Evolutionary conservation across 2,797 vertebrate genomes (phyloP).

Genomic region (Rhinophrynus dorsalis): DNA sequence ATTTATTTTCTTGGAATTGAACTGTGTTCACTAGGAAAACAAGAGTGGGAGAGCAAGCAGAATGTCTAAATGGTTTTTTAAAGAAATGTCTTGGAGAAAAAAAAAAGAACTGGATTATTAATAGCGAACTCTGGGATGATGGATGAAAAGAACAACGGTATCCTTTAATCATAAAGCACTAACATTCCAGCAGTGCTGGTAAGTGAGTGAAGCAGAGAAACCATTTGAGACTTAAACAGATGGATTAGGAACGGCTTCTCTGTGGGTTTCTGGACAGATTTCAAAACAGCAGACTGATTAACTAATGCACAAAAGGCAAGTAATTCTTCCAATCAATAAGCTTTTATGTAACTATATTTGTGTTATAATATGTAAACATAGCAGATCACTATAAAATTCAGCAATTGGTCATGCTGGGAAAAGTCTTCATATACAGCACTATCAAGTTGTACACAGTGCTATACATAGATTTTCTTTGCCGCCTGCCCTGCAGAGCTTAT

Average conservation of each 20-base stretch:
- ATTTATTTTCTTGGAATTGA: conserved; percentile 50
- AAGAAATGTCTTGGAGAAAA: conserved; percentile 33
- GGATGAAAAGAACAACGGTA: conserved; percentile 65
- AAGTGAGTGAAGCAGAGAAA: conserved; percentile 62
- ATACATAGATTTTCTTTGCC: no score
- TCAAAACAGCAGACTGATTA: conserved; percentile 67
- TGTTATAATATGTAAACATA: conserved; percentile 61
- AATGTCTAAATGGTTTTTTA: conserved; percentile 54
- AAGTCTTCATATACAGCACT: no score
- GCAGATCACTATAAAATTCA: conserved; percentile 54
- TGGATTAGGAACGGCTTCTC: conserved; percentile 65
- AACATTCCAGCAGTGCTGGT: conserved; percentile 62
- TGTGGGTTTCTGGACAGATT: conserved; percentile 64
- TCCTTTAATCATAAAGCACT: conserved; percentile 67
- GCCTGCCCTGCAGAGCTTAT: no score
- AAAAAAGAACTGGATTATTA: conserved; percentile 54
- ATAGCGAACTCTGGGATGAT: conserved; percentile 63
- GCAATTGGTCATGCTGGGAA: conserved; percentile 53
- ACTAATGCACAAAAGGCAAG: conserved; percentile 66
- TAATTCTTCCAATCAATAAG: conserved; percentile 64
- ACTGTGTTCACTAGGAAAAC: conserved; percentile 46
- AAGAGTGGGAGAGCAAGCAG: conserved; percentile 33
- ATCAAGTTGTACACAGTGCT: no score
- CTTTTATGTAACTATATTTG: conserved; percentile 62
- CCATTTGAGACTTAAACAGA: conserved; percentile 66